Evolutionary conservation across 1,140 invertebrate species (phyloP).

Genomic region (Cydia splendana): DNA sequence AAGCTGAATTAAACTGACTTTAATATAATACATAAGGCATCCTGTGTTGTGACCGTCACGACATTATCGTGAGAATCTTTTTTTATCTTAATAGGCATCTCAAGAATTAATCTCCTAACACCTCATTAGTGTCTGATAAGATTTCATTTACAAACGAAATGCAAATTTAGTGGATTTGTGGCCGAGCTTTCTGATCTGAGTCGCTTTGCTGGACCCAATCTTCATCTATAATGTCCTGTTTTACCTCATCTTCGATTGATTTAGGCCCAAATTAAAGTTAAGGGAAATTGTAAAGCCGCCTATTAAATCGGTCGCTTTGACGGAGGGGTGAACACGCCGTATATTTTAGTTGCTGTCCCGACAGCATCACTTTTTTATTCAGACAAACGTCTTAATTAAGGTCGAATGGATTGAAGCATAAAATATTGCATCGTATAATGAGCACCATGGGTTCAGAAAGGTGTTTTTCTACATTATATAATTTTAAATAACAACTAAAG

Average conservation of each 20-base stretch:
- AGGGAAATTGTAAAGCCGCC: conserved; percentile 62
- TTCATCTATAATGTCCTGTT: conserved; percentile 61
- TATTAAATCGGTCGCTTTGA: conserved; percentile 64
- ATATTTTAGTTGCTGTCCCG: conserved; percentile 57
- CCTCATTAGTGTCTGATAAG: conserved; percentile 68
- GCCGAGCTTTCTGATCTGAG: conserved; percentile 62
- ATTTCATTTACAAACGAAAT: conserved; percentile 71
- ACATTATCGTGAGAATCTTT: conserved; percentile 61
- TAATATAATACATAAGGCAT: conserved; percentile 37
- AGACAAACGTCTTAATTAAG: conserved; percentile 70
- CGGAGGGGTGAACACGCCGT: conserved; percentile 51
- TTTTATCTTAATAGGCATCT: conserved; percentile 64
- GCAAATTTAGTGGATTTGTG: conserved; percentile 65
- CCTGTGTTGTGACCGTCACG: conserved; percentile 44
- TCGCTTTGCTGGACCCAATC: conserved; percentile 56
- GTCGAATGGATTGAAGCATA: conserved; percentile 54
- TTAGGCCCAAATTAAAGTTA: conserved; percentile 61
- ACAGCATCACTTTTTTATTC: conserved; percentile 56
- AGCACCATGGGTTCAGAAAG: too few relatives aligned
- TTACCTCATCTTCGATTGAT: conserved; percentile 51
- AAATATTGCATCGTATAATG: conserved; percentile 58
- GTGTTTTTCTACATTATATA: too few relatives aligned
- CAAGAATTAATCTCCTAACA: conserved; percentile 72
- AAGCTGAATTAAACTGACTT: not conserved
- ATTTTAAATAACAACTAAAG: too few relatives aligned